Evolutionary conservation across 2,888 invertebrate genomes (phyloP), one percentile per base, ranked within the genome.

Genomic region (Erebia epiphron): DNA sequence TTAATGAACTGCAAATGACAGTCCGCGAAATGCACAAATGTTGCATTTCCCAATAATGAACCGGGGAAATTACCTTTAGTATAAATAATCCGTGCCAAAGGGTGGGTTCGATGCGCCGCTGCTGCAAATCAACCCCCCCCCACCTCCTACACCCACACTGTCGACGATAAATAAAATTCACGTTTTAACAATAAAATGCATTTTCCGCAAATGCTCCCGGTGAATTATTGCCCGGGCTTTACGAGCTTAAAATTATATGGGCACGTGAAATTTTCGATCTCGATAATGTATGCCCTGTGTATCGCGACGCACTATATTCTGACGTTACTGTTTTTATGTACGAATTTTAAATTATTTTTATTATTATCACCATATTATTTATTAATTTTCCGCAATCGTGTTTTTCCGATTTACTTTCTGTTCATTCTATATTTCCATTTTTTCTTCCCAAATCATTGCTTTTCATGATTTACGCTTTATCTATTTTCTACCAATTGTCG

Each of bases 141-240:
- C 68, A 77, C 75, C 77, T 75, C 75, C 76, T 75, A 75, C 81
- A 79, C 79, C 84, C 86, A 84, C 86, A 86, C 88, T 90, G 92
- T 92, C 91, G 90, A 83, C 91, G 86, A 92, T 93, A 93, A 92
- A 92, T 92, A 93, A 93, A 93, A 92, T 93, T 93, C 92, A 92
- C 92, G 92, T 92, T 92, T 93, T 92, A 93, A 92, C 92, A 93
- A 93, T 93, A 93, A 93, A 93, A 92, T 93, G 92, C 92, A 92
- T 93, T 92, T 93, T 92, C 93, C 92, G 92, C 92, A 92, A 93
- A 93, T 92, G 92, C 91, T 91, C 84, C 90, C 87, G 79, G 87
- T 91, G 92, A 92, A 90, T 92, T 92, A 92, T 92, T 87, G 88
- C 86, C 79, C 87, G 82, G 84, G 91, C 90, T 93, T 92, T 92